Evolutionary conservation across 2,888 invertebrate species (phyloP).

Genomic region (Eucera pruinosa): DNA sequence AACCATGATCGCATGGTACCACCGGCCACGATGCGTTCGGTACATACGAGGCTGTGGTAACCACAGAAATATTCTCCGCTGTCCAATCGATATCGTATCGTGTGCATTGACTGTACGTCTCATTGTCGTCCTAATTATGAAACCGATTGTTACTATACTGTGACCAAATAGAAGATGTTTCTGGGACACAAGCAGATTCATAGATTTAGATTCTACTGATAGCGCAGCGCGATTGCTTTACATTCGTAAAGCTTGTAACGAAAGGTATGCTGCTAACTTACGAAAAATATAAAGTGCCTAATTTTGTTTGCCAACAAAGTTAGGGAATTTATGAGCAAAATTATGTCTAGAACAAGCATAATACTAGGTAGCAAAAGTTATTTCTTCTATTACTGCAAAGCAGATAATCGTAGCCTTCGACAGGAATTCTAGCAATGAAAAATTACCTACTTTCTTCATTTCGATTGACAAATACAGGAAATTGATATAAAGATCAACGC

Average conservation of each 20-base stretch:
- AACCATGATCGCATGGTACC: constrained; percentile 90
- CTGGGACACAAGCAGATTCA: not conserved
- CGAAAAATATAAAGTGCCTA: too few species aligned
- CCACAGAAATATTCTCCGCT: constrained; percentile 65
- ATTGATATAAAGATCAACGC: not conserved
- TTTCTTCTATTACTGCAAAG: not conserved
- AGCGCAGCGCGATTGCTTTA: too few species aligned
- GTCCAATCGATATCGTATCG: constrained; percentile 89
- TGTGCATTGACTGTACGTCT: constrained; percentile 88
- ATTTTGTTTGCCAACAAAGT: too few species aligned
- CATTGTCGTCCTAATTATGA: constrained; percentile 80
- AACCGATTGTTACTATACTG: constrained; percentile 21
- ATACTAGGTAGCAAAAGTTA: not conserved
- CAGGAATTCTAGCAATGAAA: too few species aligned
- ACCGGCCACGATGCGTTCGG: constrained; percentile 87
- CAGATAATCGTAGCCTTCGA: too few species aligned
- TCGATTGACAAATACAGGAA: not conserved
- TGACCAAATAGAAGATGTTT: not conserved
- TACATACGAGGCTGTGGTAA: constrained; percentile 68
- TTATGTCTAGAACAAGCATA: too few species aligned
- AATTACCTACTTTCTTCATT: too few species aligned
- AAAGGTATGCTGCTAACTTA: too few species aligned
- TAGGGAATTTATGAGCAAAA: too few species aligned
- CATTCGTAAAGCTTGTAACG: too few species aligned
- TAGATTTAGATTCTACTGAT: too few species aligned